Percentiles rank a stretch among this genome's conserved stretches.
Conservation (phyloP, 23 tunicate genomes). For the Halocynthia roretzi region DNA sequence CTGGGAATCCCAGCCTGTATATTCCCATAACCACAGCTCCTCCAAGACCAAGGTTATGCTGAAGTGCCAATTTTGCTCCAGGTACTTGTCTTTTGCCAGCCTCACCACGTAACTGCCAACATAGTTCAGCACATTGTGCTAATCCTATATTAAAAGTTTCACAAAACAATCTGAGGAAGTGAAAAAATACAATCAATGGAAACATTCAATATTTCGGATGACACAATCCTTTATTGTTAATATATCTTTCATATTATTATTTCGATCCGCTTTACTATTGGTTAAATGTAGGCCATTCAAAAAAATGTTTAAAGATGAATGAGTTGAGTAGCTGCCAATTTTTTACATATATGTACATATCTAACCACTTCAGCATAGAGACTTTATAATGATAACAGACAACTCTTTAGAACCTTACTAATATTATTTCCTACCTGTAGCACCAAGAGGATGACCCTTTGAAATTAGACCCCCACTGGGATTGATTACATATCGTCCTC, state of each 20-base stretch:
- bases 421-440: constrained; percentile 49
- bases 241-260: no score
- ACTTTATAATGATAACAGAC: no score
- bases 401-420: no score
- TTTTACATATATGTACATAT: no score
- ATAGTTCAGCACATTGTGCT: constrained; percentile 93
- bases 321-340: no score
- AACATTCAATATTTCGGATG: no score
- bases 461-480: constrained; percentile 98
- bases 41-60: constrained; percentile 96
- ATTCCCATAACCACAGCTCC: constrained; percentile 91
- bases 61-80: constrained; percentile 71
- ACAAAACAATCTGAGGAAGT: not conserved
- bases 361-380: no score
- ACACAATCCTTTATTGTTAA: no score
- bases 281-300: no score
- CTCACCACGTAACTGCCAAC: constrained; percentile 98
- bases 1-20: constrained; percentile 97
- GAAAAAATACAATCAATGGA: no score
- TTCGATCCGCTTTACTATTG: no score
- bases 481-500: constrained; percentile 88
- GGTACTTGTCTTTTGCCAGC: constrained; percentile 94
- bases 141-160: constrained; percentile 44
- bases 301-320: no score
- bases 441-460: constrained; percentile 99